Conservation (phyloP, 2,113 vertebrate genomes). For the Myrmecophaga tridactyla region DNA sequence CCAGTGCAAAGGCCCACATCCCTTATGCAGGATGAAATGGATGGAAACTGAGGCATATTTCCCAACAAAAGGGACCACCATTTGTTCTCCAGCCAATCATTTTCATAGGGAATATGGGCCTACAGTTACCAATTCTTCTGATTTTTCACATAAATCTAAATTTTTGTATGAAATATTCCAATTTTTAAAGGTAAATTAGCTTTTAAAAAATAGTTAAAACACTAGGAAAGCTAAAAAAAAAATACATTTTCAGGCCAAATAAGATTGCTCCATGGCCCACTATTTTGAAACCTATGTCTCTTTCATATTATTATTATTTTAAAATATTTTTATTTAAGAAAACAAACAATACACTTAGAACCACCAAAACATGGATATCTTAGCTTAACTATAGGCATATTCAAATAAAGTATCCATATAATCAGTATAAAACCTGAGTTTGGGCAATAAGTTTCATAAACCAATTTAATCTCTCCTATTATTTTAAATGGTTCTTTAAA, state of each 20-base stretch:
- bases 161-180: too few relatives aligned
- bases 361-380: too few relatives aligned
- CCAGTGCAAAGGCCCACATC: background rate
- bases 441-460: too few relatives aligned
- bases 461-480: too few relatives aligned
- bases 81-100: background rate
- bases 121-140: background rate
- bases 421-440: too few relatives aligned
- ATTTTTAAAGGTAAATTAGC: background rate
- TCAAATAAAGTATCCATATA: too few relatives aligned
- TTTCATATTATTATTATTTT: too few relatives aligned
- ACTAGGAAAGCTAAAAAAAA: background rate
- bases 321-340: too few relatives aligned
- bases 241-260: background rate
- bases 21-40: rapidly evolving
- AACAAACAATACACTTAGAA: too few relatives aligned
- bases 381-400: too few relatives aligned
- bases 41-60: background rate
- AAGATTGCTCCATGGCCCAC: background rate
- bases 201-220: background rate
- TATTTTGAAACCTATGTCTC: background rate
- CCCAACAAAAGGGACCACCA: background rate
- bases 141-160: background rate
- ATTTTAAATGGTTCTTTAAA: background rate
- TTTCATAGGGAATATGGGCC: background rate